These are phyloP conservation scores for Falcunculus frontatus DNA, from an alignment of 2,113 vertebrate species.

Conservation along the genomic window DNA sequence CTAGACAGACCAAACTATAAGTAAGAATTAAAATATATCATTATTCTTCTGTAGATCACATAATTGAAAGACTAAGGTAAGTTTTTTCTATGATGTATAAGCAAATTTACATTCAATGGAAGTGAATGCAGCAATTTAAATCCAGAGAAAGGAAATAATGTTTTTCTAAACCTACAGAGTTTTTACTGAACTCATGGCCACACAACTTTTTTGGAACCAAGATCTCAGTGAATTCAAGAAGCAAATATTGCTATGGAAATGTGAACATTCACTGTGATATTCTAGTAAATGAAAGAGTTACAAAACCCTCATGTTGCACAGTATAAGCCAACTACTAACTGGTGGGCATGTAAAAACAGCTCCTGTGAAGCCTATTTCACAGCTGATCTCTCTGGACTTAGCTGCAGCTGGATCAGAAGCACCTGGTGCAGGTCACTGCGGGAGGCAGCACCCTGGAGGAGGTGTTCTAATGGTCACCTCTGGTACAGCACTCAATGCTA, in stretches of 20 bases:
- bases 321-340: neutral
- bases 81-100: neutral
- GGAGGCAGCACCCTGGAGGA: neutral
- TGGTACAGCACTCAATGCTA: neutral
- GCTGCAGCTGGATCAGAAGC: neutral
- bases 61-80: neutral
- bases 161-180: neutral
- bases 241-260: neutral
- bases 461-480: neutral
- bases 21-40: neutral
- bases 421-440: fast-evolving
- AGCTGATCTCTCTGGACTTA: neutral
- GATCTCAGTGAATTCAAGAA: neutral
- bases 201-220: neutral
- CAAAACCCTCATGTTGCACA: neutral
- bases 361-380: neutral
- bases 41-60: neutral
- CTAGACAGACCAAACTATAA: neutral
- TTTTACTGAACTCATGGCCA: neutral
- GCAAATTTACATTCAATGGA: neutral
- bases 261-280: neutral
- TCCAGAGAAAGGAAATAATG: neutral
- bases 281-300: neutral
- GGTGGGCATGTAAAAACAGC: neutral
- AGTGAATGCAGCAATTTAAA: neutral